phyloP scores from a whole-genome alignment of 2,888 invertebrate genomes.

The Pristionchus mayeri region DNA sequence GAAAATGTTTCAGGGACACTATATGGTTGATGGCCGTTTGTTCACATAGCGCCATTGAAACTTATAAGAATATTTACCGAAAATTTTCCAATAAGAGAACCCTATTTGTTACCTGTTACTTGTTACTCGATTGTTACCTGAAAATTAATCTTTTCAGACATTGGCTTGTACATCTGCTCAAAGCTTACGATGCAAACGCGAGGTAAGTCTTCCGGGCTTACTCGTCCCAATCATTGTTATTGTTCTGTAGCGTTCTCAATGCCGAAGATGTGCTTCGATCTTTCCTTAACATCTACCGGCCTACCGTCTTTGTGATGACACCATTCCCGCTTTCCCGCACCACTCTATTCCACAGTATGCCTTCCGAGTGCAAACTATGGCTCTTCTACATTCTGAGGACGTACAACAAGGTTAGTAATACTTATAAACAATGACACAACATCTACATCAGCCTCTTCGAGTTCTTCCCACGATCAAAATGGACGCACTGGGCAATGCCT shows the following conservation, averaged over 20 bases:
- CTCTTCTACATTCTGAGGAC: neutral
- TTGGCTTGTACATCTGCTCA: constrained; percentile 17
- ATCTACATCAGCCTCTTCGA: neutral
- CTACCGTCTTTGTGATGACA: neutral
- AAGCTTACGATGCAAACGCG: neutral
- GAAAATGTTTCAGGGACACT: too few species aligned
- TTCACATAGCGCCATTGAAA: too few species aligned
- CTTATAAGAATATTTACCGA: too few species aligned
- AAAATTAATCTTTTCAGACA: neutral
- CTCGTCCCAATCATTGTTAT: neutral
- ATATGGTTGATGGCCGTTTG: too few species aligned
- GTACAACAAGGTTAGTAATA: neutral
- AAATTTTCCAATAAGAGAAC: too few species aligned
- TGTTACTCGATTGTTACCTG: neutral
- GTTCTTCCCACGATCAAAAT: neutral
- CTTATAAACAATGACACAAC: too few species aligned
- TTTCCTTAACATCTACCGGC: neutral
- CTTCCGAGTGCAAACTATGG: constrained; percentile 1
- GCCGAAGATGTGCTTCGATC: neutral
- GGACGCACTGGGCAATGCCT: neutral
- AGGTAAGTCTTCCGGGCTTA: neutral
- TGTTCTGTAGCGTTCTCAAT: neutral
- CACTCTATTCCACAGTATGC: neutral
- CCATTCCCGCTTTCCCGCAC: neutral
- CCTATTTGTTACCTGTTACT: too few species aligned